Percentiles rank a stretch among this genome's conserved stretches.
Conservation (phyloP, 2,888 invertebrate species). For the Petrolisthes manimaculis region DNA sequence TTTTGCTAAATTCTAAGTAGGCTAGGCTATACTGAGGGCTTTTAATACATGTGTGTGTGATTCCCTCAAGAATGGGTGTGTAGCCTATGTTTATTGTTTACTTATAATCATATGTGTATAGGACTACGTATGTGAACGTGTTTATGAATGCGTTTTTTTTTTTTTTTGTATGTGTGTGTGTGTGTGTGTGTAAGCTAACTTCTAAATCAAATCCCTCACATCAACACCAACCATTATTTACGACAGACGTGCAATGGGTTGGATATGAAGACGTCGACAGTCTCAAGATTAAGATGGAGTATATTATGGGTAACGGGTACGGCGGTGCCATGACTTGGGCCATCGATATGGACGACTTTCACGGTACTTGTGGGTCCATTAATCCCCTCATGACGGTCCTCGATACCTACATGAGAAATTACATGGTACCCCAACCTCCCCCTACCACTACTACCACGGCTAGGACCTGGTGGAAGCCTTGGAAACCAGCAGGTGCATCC, state of each 20-base stretch:
- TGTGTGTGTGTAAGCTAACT: neutral
- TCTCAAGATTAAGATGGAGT: conserved; percentile 90
- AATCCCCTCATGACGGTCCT: conserved; percentile 83
- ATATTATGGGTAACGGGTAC: conserved; percentile 84
- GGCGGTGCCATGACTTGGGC: conserved; percentile 94
- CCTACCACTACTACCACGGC: conserved; percentile 69
- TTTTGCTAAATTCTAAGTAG: neutral
- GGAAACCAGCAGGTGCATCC: conserved; percentile 24
- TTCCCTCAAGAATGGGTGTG: too few relatives aligned
- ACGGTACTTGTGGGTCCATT: conserved; percentile 82
- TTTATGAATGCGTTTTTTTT: neutral
- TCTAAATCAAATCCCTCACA: neutral
- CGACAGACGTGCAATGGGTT: conserved; percentile 83
- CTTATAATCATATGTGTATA: neutral
- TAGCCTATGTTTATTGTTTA: too few relatives aligned
- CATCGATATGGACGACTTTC: conserved; percentile 91
- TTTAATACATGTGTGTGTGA: too few relatives aligned
- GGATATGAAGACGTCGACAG: conserved; percentile 88
- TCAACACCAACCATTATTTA: neutral
- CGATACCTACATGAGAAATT: conserved; percentile 79
- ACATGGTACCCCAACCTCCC: conserved; percentile 77
- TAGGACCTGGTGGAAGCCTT: conserved; percentile 56
- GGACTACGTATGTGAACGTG: neutral
- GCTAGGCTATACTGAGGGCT: too few relatives aligned
- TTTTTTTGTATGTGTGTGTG: too few relatives aligned